Conservation (phyloP, 2,888 invertebrate species). For the Tetrapedia diversipes region DNA sequence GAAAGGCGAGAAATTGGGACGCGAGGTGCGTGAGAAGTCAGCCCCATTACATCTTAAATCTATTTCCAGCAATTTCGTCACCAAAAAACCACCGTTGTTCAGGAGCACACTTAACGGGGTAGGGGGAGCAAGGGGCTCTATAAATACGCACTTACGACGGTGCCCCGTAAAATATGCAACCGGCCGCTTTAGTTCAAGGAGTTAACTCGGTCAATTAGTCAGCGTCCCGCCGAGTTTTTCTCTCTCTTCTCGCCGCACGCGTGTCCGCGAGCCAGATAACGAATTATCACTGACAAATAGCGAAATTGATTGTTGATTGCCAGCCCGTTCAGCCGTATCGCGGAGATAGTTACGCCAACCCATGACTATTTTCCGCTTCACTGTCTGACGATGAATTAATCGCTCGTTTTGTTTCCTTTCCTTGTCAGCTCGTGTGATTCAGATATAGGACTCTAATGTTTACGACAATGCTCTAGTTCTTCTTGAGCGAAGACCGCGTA, state of each 20-base stretch:
- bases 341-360: background rate
- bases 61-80: constrained; percentile 66
- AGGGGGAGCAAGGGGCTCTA: constrained; percentile 39
- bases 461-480: background rate
- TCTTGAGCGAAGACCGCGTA: too few species aligned
- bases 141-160: constrained; percentile 64
- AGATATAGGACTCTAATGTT: background rate
- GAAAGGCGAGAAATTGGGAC: constrained; percentile 1
- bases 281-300: constrained; percentile 23
- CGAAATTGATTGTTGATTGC: constrained; percentile 12
- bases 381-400: background rate
- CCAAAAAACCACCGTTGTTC: constrained; percentile 56
- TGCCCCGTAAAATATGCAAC: constrained; percentile 39
- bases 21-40: constrained; percentile 17
- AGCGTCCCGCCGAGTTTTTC: constrained; percentile 15
- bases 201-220: constrained; percentile 55
- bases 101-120: background rate
- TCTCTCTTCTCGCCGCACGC: background rate
- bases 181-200: constrained; percentile 47
- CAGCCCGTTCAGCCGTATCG: background rate
- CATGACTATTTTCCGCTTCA: background rate
- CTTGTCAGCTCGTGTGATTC: background rate
- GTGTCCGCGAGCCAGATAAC: background rate
- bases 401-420: background rate
- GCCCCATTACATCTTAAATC: constrained; percentile 3